Evolutionary conservation across 2,888 invertebrate genomes (phyloP).

Genomic region (Cheilosia pagana): DNA sequence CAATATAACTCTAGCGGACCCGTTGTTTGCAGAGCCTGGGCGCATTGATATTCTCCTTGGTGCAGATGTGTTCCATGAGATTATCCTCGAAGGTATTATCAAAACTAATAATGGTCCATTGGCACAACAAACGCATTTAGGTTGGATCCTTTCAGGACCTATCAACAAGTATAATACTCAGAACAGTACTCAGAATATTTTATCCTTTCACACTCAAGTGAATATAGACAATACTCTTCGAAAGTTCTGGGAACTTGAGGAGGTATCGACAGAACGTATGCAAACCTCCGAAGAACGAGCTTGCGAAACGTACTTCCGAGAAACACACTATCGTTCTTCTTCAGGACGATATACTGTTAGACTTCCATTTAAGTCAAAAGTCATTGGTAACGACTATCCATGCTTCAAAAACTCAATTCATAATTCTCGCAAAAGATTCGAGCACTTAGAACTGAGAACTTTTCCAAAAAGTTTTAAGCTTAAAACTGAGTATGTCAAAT

Average conservation of each 20-base stretch:
- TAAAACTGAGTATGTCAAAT: constrained; percentile 7
- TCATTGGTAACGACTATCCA: not conserved
- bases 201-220: constrained; percentile 21
- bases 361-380: constrained; percentile 24
- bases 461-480: constrained; percentile 5
- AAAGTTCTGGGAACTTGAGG: constrained; percentile 21
- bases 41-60: not conserved
- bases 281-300: constrained; percentile 6
- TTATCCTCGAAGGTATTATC: constrained; percentile 24
- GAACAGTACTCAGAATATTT: constrained; percentile 10
- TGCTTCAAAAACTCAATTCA: constrained; percentile 1
- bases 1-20: constrained; percentile 2
- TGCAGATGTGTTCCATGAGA: constrained; percentile 20
- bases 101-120: constrained; percentile 4
- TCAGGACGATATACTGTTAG: constrained; percentile 14
- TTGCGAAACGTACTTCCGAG: constrained; percentile 12
- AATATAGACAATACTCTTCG: constrained; percentile 8
- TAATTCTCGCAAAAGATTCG: constrained; percentile 3
- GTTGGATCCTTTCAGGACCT: constrained; percentile 26
- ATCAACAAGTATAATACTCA: not conserved
- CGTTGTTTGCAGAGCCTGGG: not conserved
- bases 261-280: not conserved
- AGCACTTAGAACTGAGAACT: not conserved
- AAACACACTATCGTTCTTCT: constrained; percentile 28
- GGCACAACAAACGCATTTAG: constrained; percentile 8